These are phyloP conservation scores for Oceanodroma leucorhoa DNA, from an alignment of 2,797 vertebrate genomes.

Conservation along the genomic window DNA sequence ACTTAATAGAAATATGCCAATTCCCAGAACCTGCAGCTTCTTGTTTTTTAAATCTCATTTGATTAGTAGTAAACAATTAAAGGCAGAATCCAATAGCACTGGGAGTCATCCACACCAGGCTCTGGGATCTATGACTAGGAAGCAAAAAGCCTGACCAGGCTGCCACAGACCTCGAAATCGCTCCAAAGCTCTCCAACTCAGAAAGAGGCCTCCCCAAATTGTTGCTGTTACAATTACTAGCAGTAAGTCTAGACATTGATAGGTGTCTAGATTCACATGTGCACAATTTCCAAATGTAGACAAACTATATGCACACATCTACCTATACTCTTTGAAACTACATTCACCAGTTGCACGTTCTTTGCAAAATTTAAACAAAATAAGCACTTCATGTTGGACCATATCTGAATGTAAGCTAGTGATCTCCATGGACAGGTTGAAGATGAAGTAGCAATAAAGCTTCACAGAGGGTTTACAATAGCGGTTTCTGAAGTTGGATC, in stretches of 20 bases:
- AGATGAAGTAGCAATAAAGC: not conserved
- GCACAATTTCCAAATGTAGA: not conserved
- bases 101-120: not conserved
- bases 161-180: not conserved
- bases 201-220: not conserved
- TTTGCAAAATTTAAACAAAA: not conserved
- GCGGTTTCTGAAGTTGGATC: not conserved
- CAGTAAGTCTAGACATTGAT: not conserved
- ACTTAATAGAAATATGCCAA: not conserved
- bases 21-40: not conserved
- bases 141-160: not conserved
- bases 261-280: not conserved
- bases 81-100: not conserved
- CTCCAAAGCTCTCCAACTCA: not conserved
- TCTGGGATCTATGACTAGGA: not conserved
- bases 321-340: not conserved
- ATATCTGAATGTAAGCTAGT: not conserved
- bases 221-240: not conserved
- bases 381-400: not conserved
- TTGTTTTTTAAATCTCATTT: not conserved
- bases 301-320: not conserved
- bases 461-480: not conserved
- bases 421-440: not conserved
- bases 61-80: not conserved
- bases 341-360: no score